phyloP scores from a whole-genome alignment of 2,113 vertebrate species.

The Psettodes erumei region DNA sequence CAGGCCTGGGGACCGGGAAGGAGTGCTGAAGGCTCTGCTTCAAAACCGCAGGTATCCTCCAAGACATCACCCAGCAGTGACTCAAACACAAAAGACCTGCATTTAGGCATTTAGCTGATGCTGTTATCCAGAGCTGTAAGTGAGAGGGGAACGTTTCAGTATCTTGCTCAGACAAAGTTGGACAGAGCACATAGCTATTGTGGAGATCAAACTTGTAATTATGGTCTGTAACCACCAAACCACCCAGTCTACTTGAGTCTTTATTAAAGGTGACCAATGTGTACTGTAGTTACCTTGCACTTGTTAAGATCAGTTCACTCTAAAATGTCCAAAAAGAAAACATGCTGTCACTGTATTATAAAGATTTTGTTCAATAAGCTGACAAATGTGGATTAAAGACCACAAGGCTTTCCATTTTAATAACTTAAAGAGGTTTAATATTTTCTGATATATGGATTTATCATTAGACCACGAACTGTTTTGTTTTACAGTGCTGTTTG shows the following conservation, averaged over 20 bases:
- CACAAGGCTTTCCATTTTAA: background rate
- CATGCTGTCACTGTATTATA: background rate
- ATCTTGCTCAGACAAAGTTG: slow-evolving; percentile 21
- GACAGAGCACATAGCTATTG: slow-evolving; percentile 17
- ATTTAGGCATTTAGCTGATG: slow-evolving; percentile 35
- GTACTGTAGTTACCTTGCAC: background rate
- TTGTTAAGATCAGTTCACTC: background rate
- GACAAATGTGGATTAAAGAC: too few species aligned
- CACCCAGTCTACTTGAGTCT: slow-evolving; percentile 18
- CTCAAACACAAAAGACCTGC: slow-evolving; percentile 52
- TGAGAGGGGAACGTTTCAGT: background rate
- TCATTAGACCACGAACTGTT: too few species aligned
- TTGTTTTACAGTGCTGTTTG: too few species aligned
- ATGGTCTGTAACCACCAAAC: slow-evolving; percentile 45
- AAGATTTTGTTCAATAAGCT: background rate
- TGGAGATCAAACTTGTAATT: slow-evolving; percentile 44
- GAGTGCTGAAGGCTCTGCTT: slow-evolving; percentile 84
- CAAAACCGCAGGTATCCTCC: slow-evolving; percentile 86
- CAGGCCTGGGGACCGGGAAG: slow-evolving; percentile 79
- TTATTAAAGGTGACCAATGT: slow-evolving; percentile 17
- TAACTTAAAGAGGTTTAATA: too few species aligned
- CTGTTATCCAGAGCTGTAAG: slow-evolving; percentile 34
- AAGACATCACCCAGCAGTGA: slow-evolving; percentile 46
- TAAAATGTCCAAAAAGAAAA: background rate
- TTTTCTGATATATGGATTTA: too few species aligned